Base-by-base conservation (phyloP, 30 jellyfish, hydroid and myxozoan genomes). In the Hydra vulgaris region DNA sequence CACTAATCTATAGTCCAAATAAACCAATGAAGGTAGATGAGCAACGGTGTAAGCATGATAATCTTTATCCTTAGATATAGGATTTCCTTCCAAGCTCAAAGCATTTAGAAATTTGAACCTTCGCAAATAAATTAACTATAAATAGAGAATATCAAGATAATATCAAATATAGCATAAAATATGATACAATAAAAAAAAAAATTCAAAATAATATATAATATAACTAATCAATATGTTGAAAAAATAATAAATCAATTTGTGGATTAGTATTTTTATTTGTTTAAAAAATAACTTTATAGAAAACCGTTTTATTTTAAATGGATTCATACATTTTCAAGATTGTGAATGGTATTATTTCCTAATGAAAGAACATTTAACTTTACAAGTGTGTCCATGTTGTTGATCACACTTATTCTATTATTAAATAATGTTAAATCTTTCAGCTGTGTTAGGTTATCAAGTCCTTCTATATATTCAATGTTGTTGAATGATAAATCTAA, bases 401-500 rank as follows among this genome's bases (percentile, higher is more conserved):
- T 88, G 24, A 90, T 26, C 56, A 21, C 23, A 24, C 86, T 74
- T 26, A 90, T 90, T 23, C 95, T 83, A 73, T 90, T 90, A 83
- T 90, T 90, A 88, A 78, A 85, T 1, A 90, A 78, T 19, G 97
- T 90, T 73, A 90, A 74, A 75, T 90, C 97, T 53, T 81, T 75
- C 15, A 90, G 86, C 54, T 82, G 86, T 73, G 88, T 73, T 71
- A 90, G 83, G 19, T 79, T 73, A 18, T 90, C 97, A 15, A 90
- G 89, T 17, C 97, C 97, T 72, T 90, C 97, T 7, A 90, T 86
- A 71, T 68, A 82, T 71, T 90, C 97, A 79, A 90, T 90, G 75
- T 90, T 90, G 89, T 90, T 90, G 88, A 90, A 90, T 71, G 97
- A 90, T 7, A 90, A 79, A 81, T 90, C 97, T 90, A 79, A 21